Conservation (phyloP, 2,888 invertebrate genomes). For the Thera obeliscata region DNA sequence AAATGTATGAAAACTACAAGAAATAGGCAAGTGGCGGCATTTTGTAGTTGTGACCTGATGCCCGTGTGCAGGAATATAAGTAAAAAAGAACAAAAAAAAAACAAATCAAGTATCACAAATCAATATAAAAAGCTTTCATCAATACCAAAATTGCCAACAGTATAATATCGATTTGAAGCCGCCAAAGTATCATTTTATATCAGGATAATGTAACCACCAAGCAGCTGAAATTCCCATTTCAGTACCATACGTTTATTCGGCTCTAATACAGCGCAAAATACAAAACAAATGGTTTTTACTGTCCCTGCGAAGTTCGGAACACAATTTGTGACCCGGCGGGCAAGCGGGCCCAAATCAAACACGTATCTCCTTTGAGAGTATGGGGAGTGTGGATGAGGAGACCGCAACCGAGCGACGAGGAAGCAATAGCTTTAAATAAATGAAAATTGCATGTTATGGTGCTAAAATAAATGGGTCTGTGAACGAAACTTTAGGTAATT, state of each 20-base stretch:
- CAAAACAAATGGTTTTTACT: constrained; percentile 54
- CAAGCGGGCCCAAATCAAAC: constrained; percentile 66
- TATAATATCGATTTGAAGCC: too few relatives aligned
- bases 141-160: too few relatives aligned
- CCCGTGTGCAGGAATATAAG: too few relatives aligned
- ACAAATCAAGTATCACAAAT: too few relatives aligned
- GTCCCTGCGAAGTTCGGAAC: constrained; percentile 55
- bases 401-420: constrained; percentile 5
- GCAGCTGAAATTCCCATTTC: neutral
- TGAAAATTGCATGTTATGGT: neutral
- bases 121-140: too few relatives aligned
- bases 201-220: neutral
- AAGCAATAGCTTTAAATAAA: constrained; percentile 53
- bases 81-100: too few relatives aligned
- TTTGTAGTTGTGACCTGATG: too few relatives aligned
- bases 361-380: constrained; percentile 63
- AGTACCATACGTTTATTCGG: constrained; percentile 8
- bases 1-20: too few relatives aligned
- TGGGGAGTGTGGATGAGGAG: constrained; percentile 9
- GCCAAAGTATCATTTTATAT: neutral
- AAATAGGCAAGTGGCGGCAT: too few relatives aligned
- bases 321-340: constrained; percentile 59
- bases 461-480: neutral
- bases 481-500: neutral
- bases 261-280: constrained; percentile 45